Conservation (phyloP, 2,888 invertebrate genomes). For the Oscheius sp. region DNA sequence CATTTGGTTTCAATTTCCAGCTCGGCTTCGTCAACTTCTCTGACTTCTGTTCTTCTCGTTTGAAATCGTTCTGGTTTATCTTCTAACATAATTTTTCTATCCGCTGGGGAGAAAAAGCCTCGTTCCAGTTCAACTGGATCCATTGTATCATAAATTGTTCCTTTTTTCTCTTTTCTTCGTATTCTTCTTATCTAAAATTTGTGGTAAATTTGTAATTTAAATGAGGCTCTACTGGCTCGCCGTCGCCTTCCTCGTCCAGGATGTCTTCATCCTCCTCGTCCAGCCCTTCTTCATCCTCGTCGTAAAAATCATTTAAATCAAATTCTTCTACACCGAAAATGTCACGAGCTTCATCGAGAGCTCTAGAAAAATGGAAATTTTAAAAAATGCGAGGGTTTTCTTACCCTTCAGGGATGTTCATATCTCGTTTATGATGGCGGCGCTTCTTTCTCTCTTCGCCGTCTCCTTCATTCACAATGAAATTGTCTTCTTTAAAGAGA, state of each 20-base stretch:
- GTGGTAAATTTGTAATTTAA: too few species aligned
- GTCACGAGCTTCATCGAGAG: slow-evolving; percentile 87
- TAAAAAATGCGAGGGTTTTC: background rate
- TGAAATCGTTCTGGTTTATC: slow-evolving; percentile 76
- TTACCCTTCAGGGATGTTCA: slow-evolving; percentile 46
- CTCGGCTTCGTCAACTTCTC: slow-evolving; percentile 78
- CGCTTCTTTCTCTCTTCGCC: slow-evolving; percentile 79
- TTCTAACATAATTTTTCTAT: slow-evolving; percentile 82
- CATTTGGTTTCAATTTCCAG: slow-evolving; percentile 94
- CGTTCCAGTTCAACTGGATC: slow-evolving; percentile 96
- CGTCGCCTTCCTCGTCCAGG: slow-evolving; percentile 71
- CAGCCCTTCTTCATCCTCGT: slow-evolving; percentile 69
- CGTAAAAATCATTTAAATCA: slow-evolving; percentile 77
- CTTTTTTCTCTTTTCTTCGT: slow-evolving; percentile 50
- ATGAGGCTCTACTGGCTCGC: slow-evolving; percentile 64
- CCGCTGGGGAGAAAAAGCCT: slow-evolving; percentile 92
- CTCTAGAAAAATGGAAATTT: slow-evolving; percentile 37
- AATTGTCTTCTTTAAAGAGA: too few species aligned
- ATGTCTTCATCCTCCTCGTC: slow-evolving; percentile 71
- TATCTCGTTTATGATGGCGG: slow-evolving; percentile 36
- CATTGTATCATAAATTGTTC: slow-evolving; percentile 74
- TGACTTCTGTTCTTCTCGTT: slow-evolving; percentile 66
- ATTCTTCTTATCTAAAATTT: slow-evolving; percentile 47
- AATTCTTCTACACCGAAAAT: slow-evolving; percentile 97
- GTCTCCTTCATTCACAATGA: background rate